A percentile compares a stretch with the other conserved stretches of the same genome.
Conservation (phyloP, 2,797 vertebrate genomes). For the Sebastes hubbsi region DNA sequence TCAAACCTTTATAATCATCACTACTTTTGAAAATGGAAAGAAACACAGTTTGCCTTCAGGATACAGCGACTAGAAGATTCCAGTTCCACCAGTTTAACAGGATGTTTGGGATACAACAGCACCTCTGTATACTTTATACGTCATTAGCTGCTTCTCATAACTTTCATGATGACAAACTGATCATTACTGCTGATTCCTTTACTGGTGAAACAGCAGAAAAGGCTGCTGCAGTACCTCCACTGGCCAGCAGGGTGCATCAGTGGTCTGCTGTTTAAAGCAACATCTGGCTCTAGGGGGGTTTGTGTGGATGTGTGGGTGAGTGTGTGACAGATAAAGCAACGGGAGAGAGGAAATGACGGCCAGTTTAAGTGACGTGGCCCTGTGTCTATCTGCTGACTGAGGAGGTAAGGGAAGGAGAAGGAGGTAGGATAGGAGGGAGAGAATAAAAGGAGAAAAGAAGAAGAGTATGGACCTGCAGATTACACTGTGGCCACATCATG, state of each 20-base stretch:
- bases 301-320: slow-evolving; percentile 6
- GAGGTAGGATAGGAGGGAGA: background rate
- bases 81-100: background rate
- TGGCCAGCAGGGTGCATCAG: slow-evolving; percentile 49
- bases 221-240: slow-evolving; percentile 23
- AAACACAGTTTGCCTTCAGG: background rate
- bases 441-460: too few relatives aligned
- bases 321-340: slow-evolving; percentile 8
- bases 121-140: too few relatives aligned
- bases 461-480: background rate
- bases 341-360: slow-evolving; percentile 1
- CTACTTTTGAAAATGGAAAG: too few relatives aligned
- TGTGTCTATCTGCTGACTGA: slow-evolving; percentile 17
- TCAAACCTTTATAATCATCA: background rate
- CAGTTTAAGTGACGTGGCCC: slow-evolving; percentile 52
- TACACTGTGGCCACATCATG: background rate
- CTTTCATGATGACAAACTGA: background rate
- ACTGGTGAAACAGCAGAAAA: background rate
- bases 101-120: background rate
- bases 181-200: background rate
- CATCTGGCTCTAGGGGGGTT: background rate
- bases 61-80: background rate
- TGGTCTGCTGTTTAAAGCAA: background rate
- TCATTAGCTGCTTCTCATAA: background rate
- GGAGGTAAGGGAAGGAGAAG: background rate